These are phyloP conservation scores for Porites evermanni DNA, from an alignment of 92 coral and sea anemone genomes.

Conservation along the genomic window DNA sequence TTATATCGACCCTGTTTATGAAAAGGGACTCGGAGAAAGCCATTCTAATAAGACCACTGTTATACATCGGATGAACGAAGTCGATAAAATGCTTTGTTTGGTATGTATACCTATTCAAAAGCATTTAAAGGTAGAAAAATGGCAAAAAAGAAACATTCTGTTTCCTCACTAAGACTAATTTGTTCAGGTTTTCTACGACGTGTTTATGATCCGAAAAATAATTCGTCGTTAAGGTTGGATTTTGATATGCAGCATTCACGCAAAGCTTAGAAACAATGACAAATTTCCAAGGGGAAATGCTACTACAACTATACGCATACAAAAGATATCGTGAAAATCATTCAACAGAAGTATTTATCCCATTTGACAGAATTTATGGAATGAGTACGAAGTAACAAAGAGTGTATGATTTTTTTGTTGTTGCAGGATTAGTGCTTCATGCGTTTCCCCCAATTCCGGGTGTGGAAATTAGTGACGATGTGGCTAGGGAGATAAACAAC, in stretches of 20 bases:
- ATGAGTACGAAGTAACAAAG: not conserved
- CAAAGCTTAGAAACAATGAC: not conserved
- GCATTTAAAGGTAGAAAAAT: too few species aligned
- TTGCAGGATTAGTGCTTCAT: slow-evolving; percentile 12
- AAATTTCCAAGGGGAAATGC: slow-evolving; percentile 1
- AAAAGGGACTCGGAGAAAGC: not conserved
- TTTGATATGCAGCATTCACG: too few species aligned
- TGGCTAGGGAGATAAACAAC: slow-evolving; percentile 14
- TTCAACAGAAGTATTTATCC: not conserved
- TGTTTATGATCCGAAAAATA: too few species aligned
- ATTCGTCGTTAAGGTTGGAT: too few species aligned
- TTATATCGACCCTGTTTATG: not conserved
- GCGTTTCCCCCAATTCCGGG: slow-evolving; percentile 21
- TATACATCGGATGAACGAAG: too few species aligned
- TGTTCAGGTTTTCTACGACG: too few species aligned
- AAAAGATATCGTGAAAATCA: not conserved
- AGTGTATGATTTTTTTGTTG: not conserved
- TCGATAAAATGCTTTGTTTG: too few species aligned
- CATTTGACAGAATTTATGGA: not conserved
- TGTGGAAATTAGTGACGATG: not conserved
- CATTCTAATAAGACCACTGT: not conserved
- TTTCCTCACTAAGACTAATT: too few species aligned
- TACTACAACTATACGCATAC: not conserved
- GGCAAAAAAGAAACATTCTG: too few species aligned
- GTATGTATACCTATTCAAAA: too few species aligned